Percentiles rank a stretch among this genome's conserved stretches.
These are phyloP conservation scores for Spisula solida DNA, from an alignment of 2,888 invertebrate genomes.

Conservation along the genomic window DNA sequence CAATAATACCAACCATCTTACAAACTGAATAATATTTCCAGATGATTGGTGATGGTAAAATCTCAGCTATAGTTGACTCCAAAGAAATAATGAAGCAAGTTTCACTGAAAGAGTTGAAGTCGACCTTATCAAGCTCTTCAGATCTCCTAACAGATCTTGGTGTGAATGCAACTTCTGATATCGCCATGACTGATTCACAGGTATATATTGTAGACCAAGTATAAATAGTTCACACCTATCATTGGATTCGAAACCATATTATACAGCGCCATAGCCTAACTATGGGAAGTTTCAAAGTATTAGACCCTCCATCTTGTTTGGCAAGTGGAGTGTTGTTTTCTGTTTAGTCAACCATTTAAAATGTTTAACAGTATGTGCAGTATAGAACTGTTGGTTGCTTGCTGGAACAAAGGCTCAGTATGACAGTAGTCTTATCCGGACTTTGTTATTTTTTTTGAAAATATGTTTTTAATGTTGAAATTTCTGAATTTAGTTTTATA, in stretches of 20 bases:
- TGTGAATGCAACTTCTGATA: constrained; percentile 24
- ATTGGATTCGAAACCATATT: too few relatives aligned
- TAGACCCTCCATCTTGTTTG: too few relatives aligned
- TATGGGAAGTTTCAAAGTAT: too few relatives aligned
- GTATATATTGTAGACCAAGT: constrained; percentile 18
- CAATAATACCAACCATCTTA: too few relatives aligned
- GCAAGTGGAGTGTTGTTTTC: too few relatives aligned
- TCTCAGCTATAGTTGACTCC: constrained; percentile 53
- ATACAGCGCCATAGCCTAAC: too few relatives aligned
- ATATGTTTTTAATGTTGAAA: background rate
- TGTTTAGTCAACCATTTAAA: too few relatives aligned
- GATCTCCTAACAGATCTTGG: constrained; percentile 53
- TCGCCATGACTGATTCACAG: constrained; percentile 59
- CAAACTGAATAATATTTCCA: constrained; percentile 23
- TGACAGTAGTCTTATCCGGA: background rate
- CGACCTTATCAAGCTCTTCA: constrained; percentile 31
- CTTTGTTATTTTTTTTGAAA: background rate
- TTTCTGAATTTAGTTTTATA: background rate
- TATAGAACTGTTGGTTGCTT: too few relatives aligned
- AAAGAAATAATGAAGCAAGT: constrained; percentile 59
- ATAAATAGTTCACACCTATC: too few relatives aligned
- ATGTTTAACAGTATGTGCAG: too few relatives aligned
- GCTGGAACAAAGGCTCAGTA: too few relatives aligned
- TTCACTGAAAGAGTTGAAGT: constrained; percentile 55
- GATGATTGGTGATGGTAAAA: constrained; percentile 49